These are phyloP conservation scores for Phymastichus coffea DNA, from an alignment of 1,140 invertebrate genomes.

Conservation along the genomic window DNA sequence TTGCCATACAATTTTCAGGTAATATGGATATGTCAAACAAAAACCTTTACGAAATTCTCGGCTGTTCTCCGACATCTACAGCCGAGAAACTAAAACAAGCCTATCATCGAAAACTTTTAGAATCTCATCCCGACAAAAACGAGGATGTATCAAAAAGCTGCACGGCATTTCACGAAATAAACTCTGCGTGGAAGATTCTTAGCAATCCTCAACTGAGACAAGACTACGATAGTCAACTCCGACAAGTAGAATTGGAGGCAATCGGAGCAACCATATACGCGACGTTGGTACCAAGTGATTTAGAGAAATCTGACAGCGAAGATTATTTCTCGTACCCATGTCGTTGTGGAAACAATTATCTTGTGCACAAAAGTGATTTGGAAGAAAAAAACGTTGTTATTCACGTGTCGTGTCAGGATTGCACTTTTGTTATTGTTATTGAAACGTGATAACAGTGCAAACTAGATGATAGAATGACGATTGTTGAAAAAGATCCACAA, in stretches of 20 bases:
- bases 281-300: conserved; percentile 56
- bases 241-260: conserved; percentile 56
- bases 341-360: conserved; percentile 65
- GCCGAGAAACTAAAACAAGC: conserved; percentile 63
- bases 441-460: conserved; percentile 50
- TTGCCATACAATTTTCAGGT: no score
- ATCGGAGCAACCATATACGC: conserved; percentile 59
- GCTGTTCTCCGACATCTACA: conserved; percentile 57
- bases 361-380: conserved; percentile 53
- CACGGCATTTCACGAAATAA: conserved; percentile 58
- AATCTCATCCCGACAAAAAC: conserved; percentile 67
- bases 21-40: not conserved
- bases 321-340: conserved; percentile 59
- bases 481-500: no score
- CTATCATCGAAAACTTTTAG: conserved; percentile 62
- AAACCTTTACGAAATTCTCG: conserved; percentile 63
- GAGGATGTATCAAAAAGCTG: conserved; percentile 27
- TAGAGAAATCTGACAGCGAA: conserved; percentile 49
- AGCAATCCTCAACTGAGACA: conserved; percentile 57
- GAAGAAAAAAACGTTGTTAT: conserved; percentile 49
- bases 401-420: conserved; percentile 64
- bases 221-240: conserved; percentile 61
- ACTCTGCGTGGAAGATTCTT: conserved; percentile 66
- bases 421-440: conserved; percentile 65
- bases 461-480: no score